Base-by-base conservation (phyloP, 2,113 vertebrate genomes). In the Micronisus gabar region DNA sequence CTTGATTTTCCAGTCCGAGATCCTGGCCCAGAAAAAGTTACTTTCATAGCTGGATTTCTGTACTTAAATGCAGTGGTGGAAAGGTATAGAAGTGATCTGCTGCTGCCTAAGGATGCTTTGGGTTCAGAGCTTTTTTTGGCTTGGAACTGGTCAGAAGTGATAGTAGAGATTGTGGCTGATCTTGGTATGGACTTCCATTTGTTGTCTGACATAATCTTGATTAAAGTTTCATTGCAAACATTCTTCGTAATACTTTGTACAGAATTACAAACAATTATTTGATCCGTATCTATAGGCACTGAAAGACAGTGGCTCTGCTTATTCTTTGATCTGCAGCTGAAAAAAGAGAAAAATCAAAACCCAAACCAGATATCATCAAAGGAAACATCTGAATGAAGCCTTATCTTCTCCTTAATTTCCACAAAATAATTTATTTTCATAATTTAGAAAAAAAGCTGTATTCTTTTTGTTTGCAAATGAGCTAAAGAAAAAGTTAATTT, bases 271-370 rank as follows among this genome's bases (percentile, higher is more conserved):
- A 50, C 29, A 50, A 52, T 72, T 52, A 41, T 67, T 81, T 67
- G 3, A 58, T 58, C 30, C 1, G 0, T 41, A 52, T 38, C 6
- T 58, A 18, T 18, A 21, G 36, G 10, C 3, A 41, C 12, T 61
- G 25, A 40, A 72, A 72, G 2, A 5, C 34, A 2, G 26, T 70
- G 18, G 10, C 6, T 70, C 11, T 70, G 27, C 29, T 86, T 70
- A 32, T 78, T 78, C 25, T 70, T n/a, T 80, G 32, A 55, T 75
- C n/a, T 55, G 10, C 14, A 80, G 15, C 2, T 70, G 41, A 76
- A 55, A 82, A 59, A 75, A 50, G 67, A 48, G 7, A 52, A 78
- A 48, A 65, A 41, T 61, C 27, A 36, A 59, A 70, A 71, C 4
- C 19, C 14, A 56, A 47, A 70, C n/a, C 10, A 87, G 10, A 50